Percentiles rank a stretch among this genome's conserved stretches.
Conservation (phyloP, 2,797 vertebrate species). For the Chloroceryle amazona region DNA sequence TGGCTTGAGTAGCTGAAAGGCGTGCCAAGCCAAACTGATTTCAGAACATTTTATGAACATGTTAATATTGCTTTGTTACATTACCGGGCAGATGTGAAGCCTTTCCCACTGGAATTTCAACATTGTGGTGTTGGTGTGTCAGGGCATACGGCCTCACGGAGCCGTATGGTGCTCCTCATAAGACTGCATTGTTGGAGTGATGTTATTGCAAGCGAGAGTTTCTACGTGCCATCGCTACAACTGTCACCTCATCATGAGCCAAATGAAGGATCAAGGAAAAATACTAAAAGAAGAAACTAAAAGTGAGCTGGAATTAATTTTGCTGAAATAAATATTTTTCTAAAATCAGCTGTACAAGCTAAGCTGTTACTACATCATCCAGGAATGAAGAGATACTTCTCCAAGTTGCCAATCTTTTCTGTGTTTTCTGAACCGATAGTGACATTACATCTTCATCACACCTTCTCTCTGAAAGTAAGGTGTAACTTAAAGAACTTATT, state of each 20-base stretch:
- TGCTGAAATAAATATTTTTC: constrained; percentile 44
- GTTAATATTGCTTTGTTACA: constrained; percentile 49
- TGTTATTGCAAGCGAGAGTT: background rate
- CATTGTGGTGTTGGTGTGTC: background rate
- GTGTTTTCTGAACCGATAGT: background rate
- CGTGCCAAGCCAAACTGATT: constrained; percentile 64
- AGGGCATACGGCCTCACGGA: background rate
- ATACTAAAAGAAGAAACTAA: background rate
- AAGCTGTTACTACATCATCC: constrained; percentile 12
- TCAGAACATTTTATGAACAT: constrained; percentile 54
- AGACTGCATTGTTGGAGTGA: background rate
- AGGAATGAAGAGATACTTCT: constrained; percentile 31
- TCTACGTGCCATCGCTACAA: background rate
- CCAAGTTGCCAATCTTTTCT: background rate
- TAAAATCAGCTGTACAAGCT: constrained; percentile 15
- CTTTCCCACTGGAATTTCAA: background rate
- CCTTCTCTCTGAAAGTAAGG: background rate
- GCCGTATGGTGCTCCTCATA: background rate
- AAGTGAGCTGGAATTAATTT: constrained; percentile 60
- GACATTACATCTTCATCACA: background rate
- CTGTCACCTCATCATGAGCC: constrained; percentile 35
- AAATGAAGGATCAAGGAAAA: background rate
- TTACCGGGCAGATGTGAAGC: constrained; percentile 38
- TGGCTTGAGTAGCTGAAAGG: background rate
- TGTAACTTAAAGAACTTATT: background rate